Conservation (phyloP, 2,113 vertebrate species). For the Sturnira hondurensis region DNA sequence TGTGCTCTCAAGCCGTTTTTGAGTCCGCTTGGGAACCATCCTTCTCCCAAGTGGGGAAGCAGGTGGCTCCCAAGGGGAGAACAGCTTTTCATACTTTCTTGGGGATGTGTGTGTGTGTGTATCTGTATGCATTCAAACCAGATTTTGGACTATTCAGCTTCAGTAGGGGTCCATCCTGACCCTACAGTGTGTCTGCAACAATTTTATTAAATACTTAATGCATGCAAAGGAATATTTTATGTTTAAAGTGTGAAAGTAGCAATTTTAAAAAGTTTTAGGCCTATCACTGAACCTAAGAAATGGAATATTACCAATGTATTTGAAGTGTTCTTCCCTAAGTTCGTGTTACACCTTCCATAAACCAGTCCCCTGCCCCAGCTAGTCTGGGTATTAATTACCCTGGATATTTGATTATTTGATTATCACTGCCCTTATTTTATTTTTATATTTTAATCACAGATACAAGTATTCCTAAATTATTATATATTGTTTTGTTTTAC, state of each 20-base stretch:
- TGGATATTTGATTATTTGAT: background rate
- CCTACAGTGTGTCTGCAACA: background rate
- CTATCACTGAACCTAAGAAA: background rate
- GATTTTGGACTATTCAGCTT: background rate
- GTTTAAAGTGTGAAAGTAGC: background rate
- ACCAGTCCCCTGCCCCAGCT: background rate
- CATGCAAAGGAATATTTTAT: background rate
- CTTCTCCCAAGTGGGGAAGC: background rate
- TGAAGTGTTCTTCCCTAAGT: background rate
- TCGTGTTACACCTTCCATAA: background rate
- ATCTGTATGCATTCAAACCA: background rate
- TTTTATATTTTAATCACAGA: slow-evolving; percentile 14
- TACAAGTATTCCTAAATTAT: background rate
- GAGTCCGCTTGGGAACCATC: background rate
- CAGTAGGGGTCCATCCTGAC: background rate
- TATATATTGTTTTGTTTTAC: background rate
- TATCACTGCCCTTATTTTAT: background rate
- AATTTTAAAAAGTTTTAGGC: background rate
- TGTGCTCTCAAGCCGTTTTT: background rate
- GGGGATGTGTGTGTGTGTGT: background rate
- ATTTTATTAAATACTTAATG: slow-evolving; percentile 6
- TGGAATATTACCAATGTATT: background rate
- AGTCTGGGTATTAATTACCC: background rate
- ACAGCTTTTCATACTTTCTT: background rate
- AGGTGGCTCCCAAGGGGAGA: background rate